These are phyloP conservation scores for Pica pica DNA, from an alignment of 2,113 vertebrate genomes.

Conservation along the genomic window DNA sequence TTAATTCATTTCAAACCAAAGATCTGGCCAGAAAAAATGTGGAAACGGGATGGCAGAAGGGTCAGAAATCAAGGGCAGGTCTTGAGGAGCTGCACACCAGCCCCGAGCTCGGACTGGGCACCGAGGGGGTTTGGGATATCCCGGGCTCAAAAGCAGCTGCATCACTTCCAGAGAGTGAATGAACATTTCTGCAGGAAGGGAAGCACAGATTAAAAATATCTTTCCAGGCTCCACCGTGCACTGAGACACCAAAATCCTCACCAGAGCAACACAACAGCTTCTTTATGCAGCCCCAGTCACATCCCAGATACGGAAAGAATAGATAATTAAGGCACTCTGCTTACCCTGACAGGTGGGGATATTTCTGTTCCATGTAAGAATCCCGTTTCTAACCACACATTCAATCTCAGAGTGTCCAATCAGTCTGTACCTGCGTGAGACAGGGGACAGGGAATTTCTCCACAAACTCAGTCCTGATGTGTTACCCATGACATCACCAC, in stretches of 20 bases:
- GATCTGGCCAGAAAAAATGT: background rate
- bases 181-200: background rate
- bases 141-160: background rate
- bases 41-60: background rate
- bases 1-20: background rate
- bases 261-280: rapidly evolving
- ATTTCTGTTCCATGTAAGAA: background rate
- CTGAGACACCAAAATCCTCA: background rate
- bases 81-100: background rate
- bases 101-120: background rate
- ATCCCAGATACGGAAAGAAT: background rate
- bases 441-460: background rate
- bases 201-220: background rate
- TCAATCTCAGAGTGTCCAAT: background rate
- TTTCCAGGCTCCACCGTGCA: background rate
- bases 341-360: slow-evolving; percentile 29
- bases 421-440: slow-evolving; percentile 26
- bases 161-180: background rate
- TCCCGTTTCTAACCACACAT: background rate
- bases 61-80: background rate
- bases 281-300: background rate
- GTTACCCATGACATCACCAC: background rate
- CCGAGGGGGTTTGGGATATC: rapidly evolving
- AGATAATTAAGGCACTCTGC: background rate
- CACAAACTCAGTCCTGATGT: background rate